A percentile compares a stretch with the other conserved stretches of the same genome.
These are phyloP conservation scores for Cosmopolites sordidus DNA, from an alignment of 2,888 invertebrate species.

Conservation along the genomic window DNA sequence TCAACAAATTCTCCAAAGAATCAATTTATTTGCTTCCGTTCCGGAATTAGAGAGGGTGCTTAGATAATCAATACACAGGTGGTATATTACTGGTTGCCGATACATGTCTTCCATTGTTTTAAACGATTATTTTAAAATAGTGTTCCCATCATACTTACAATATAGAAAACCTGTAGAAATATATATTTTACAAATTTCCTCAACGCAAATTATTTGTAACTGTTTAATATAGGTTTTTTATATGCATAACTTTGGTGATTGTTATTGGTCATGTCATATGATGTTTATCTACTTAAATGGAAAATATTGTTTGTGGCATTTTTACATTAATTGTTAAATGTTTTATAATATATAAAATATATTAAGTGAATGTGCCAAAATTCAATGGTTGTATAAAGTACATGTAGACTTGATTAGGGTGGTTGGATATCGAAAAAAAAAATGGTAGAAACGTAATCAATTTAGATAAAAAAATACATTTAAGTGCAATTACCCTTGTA, in stretches of 20 bases:
- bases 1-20: too few relatives aligned
- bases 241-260: conserved; percentile 13
- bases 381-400: conserved; percentile 25
- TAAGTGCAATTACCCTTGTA: conserved; percentile 42
- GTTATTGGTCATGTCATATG: conserved; percentile 4
- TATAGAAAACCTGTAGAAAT: too few relatives aligned
- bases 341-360: conserved; percentile 22
- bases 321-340: conserved; percentile 21
- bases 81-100: too few relatives aligned
- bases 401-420: conserved; percentile 13
- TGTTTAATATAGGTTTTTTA: conserved; percentile 5
- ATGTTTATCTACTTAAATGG: background rate
- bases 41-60: too few relatives aligned
- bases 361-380: conserved; percentile 39
- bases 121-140: too few relatives aligned
- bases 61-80: too few relatives aligned
- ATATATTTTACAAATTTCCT: too few relatives aligned
- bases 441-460: conserved; percentile 9
- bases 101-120: too few relatives aligned
- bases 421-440: conserved; percentile 7
- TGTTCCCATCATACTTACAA: too few relatives aligned
- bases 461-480: conserved; percentile 11
- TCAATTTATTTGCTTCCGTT: too few relatives aligned
- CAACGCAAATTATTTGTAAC: conserved; percentile 1
- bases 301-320: conserved; percentile 13